Evolutionary conservation across 2,113 vertebrate species (phyloP).

Genomic region (Myanophis thanlyinensis): DNA sequence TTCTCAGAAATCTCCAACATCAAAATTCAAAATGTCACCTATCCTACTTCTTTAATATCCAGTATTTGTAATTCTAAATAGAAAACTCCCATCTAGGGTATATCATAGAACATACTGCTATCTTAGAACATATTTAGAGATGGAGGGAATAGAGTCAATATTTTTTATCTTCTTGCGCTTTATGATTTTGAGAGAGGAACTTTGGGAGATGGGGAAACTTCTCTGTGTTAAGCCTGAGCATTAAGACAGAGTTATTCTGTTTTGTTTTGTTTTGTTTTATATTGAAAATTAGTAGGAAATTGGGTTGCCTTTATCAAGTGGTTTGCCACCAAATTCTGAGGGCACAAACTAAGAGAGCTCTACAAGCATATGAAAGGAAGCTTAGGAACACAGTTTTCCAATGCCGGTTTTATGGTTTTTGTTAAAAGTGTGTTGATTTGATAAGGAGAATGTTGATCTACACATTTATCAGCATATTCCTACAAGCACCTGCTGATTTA

Average conservation of each 20-base stretch:
- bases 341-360: not conserved
- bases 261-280: not conserved
- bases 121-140: not conserved
- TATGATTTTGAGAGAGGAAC: not conserved
- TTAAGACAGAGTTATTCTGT: not conserved
- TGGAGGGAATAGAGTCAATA: not conserved
- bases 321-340: not conserved
- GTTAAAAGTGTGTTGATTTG: not conserved
- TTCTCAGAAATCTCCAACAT: not conserved
- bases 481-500: not conserved
- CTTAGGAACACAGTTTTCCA: not conserved
- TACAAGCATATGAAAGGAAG: not conserved
- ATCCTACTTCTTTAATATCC: not conserved
- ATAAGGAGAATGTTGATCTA: not conserved
- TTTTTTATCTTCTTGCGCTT: not conserved
- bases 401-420: not conserved
- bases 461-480: not conserved
- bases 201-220: not conserved
- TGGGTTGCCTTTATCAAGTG: not conserved
- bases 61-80: not conserved
- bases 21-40: not conserved
- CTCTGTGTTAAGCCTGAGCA: not conserved
- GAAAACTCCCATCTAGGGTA: not conserved
- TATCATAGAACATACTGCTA: not conserved
- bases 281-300: not conserved